A percentile compares a stretch with the other conserved stretches of the same genome.
Evolutionary conservation across 2,888 invertebrate species (phyloP).

Genomic region (Cosmorhoe ocellata): DNA sequence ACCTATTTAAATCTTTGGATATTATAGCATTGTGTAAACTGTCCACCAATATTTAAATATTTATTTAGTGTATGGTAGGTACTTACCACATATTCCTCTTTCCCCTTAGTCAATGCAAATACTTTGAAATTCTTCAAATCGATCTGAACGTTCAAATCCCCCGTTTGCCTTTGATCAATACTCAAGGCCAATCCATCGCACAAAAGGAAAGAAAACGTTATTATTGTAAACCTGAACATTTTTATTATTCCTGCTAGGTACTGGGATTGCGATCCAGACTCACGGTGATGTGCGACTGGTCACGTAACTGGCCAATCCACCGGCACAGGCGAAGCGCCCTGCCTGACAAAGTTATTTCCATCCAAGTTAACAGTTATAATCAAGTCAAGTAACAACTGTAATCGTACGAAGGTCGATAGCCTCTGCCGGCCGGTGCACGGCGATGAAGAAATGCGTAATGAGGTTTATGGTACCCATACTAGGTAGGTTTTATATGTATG

Average conservation of each 20-base stretch:
- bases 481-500: not conserved
- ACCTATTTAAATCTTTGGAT: no score
- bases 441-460: slow-evolving; percentile 59
- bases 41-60: no score
- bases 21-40: no score
- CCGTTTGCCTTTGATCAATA: slow-evolving; percentile 89
- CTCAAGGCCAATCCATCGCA: slow-evolving; percentile 43
- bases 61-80: not conserved
- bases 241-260: slow-evolving; percentile 21
- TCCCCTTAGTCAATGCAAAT: slow-evolving; percentile 85
- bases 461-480: no score
- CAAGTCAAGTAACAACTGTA: slow-evolving; percentile 62
- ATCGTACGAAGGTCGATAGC: slow-evolving; percentile 79
- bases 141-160: slow-evolving; percentile 90
- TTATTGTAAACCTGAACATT: slow-evolving; percentile 43
- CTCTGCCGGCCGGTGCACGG: slow-evolving; percentile 60
- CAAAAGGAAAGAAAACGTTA: slow-evolving; percentile 41
- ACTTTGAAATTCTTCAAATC: slow-evolving; percentile 90
- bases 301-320: slow-evolving; percentile 21
- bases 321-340: slow-evolving; percentile 48
- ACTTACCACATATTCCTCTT: slow-evolving; percentile 83
- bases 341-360: slow-evolving; percentile 73
- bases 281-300: slow-evolving; percentile 58
- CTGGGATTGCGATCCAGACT: slow-evolving; percentile 54
- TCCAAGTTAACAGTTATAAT: slow-evolving; percentile 76